Percentiles rank a stretch among this genome's conserved stretches.
Conservation (phyloP, 2,888 invertebrate genomes). For the Phyllotreta striolata region DNA sequence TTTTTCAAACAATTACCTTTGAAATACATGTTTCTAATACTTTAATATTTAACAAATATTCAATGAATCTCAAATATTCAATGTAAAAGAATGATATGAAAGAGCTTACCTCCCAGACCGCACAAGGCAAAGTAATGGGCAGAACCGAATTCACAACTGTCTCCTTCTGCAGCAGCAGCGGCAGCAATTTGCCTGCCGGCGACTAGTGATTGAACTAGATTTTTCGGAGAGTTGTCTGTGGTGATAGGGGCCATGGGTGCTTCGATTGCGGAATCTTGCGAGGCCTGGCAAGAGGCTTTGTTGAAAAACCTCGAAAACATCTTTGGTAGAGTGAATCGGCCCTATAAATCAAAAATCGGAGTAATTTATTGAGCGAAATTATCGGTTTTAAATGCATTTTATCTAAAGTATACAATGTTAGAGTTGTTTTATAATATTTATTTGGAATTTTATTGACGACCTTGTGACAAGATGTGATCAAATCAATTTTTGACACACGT, state of each 20-base stretch:
- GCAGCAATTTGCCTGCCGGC: conserved; percentile 57
- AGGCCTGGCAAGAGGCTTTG: conserved; percentile 51
- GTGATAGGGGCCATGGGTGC: conserved; percentile 30
- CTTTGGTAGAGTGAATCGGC: conserved; percentile 26
- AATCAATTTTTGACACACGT: conserved; percentile 22
- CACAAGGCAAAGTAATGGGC: conserved; percentile 90
- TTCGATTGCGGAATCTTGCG: conserved; percentile 38
- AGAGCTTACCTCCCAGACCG: conserved; percentile 80
- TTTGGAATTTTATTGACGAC: conserved; percentile 4
- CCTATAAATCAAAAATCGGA: conserved; percentile 26
- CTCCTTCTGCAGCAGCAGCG: conserved; percentile 49
- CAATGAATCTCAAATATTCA: too few species aligned
- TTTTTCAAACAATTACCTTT: too few species aligned
- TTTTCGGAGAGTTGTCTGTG: conserved; percentile 38
- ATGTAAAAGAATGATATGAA: background rate
- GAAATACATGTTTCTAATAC: too few species aligned
- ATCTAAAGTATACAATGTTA: conserved; percentile 4
- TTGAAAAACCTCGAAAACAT: conserved; percentile 52
- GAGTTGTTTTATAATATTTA: conserved; percentile 1
- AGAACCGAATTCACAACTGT: conserved; percentile 87
- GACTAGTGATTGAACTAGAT: conserved; percentile 56
- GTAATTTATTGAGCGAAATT: background rate
- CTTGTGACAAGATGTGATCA: background rate
- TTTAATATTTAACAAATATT: too few species aligned
- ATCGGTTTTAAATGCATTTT: conserved; percentile 1